Evolutionary conservation across 2,888 invertebrate species (phyloP), one percentile per base, ranked within the genome.

Genomic region (Stenodera caucasica): DNA sequence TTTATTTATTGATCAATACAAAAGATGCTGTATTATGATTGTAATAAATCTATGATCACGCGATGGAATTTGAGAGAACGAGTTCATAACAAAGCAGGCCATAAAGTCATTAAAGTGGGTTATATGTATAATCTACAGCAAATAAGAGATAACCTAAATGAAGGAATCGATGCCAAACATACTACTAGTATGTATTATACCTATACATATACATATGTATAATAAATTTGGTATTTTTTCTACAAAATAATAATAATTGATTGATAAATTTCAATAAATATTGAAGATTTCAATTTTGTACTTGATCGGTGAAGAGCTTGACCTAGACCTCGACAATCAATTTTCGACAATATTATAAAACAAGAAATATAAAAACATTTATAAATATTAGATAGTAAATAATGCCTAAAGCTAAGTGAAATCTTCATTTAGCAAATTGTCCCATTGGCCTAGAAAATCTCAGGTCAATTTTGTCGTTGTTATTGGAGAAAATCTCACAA

Each of bases 391-490:
- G 72, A 72, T 69, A 72, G 72, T 70, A 69, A 70, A 71, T 67
- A n/a, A 62, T 64, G 69, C 70, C 71, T 65, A 61, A 58, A 66
- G 72, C 71, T 58, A 72, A 73, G 73, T 73, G 73, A 74, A 74
- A 74, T 72, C 72, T 73, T 63, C 63, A 66, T 69, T 70, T 70
- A 71, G 72, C 72, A 67, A 74, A 71, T 69, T 74, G 74, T 71
- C 72, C 74, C 67, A 74, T 67, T 74, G 69, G 72, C 74, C 74
- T 74, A 74, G 72, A 74, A 74, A 71, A 64, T 55, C 61, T 62
- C 60, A 67, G 72, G 72, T 72, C 72, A 72, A 71, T n/a, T n/a
- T n/a, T 45, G 56, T 37, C 12, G 53, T 32, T 35, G 53, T 55
- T 55, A 45, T 37, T 23, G 12, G 32, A 55, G 63, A 55, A 60